Evolutionary conservation across 2,888 invertebrate genomes (phyloP).

Genomic region (Himalopsyche kuldschensis): DNA sequence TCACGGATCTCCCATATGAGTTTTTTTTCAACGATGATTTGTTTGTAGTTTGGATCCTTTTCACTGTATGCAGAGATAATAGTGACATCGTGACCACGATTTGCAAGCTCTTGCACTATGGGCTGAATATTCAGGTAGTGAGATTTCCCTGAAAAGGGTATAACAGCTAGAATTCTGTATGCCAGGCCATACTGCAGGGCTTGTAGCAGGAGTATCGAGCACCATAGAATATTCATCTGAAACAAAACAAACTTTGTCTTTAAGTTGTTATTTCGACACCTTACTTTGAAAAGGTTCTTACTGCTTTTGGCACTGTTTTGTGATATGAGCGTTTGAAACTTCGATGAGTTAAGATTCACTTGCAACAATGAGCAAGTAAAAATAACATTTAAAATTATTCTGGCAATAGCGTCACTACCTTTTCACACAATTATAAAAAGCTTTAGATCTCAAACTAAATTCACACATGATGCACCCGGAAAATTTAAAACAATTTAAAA

Average conservation of each 20-base stretch:
- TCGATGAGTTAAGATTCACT: too few relatives aligned
- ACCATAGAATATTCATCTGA: neutral
- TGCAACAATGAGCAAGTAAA: too few relatives aligned
- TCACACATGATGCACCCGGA: too few relatives aligned
- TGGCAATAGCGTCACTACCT: too few relatives aligned
- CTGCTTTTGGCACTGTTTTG: too few relatives aligned
- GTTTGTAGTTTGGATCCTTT: constrained; percentile 22
- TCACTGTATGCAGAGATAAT: constrained; percentile 40
- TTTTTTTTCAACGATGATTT: constrained; percentile 17
- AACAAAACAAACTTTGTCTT: neutral
- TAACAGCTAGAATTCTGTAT: constrained; percentile 51
- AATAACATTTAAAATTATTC: too few relatives aligned
- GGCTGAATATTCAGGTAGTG: constrained; percentile 53
- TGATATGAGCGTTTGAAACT: too few relatives aligned
- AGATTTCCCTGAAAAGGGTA: constrained; percentile 51
- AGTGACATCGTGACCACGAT: constrained; percentile 53
- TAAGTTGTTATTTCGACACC: too few relatives aligned
- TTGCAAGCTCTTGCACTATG: constrained; percentile 49
- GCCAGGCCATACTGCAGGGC: constrained; percentile 9
- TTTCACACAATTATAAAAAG: too few relatives aligned
- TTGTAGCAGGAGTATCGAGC: neutral
- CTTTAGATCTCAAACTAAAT: too few relatives aligned
- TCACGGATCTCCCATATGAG: constrained; percentile 16
- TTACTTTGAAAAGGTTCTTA: too few relatives aligned
- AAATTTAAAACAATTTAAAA: too few relatives aligned